Evolutionary conservation across 2,113 vertebrate species (phyloP).

Genomic region (Antechinus stuartii): DNA sequence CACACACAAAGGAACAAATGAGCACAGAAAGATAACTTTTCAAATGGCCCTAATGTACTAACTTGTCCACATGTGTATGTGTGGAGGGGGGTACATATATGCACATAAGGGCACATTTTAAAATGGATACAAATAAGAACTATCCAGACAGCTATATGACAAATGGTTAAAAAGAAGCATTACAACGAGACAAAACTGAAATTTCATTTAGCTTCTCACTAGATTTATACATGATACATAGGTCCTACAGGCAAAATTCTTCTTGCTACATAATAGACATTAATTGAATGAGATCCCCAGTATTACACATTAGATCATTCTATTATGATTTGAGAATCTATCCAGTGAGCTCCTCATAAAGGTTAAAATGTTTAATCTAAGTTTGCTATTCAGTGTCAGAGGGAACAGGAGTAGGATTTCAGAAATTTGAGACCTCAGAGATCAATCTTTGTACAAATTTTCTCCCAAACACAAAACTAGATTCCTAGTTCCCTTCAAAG

Average conservation of each 20-base stretch:
- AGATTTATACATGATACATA: neutral
- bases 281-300: neutral
- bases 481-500: neutral
- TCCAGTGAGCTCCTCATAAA: neutral
- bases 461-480: neutral
- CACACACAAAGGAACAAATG: neutral
- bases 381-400: neutral
- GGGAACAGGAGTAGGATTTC: neutral
- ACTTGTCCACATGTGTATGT: neutral
- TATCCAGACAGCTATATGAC: neutral
- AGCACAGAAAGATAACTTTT: neutral
- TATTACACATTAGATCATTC: neutral
- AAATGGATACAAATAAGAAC: neutral
- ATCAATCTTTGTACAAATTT: neutral
- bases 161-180: neutral
- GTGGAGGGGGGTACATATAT: neutral
- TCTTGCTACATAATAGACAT: neutral
- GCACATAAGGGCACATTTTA: neutral
- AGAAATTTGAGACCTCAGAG: neutral
- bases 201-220: neutral
- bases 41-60: neutral
- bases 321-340: neutral
- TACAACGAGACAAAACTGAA: neutral
- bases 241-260: neutral
- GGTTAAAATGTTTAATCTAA: neutral